Percentiles rank a stretch among this genome's conserved stretches.
Evolutionary conservation across 2,888 invertebrate species (phyloP).

Genomic region (Coleophora deauratella): DNA sequence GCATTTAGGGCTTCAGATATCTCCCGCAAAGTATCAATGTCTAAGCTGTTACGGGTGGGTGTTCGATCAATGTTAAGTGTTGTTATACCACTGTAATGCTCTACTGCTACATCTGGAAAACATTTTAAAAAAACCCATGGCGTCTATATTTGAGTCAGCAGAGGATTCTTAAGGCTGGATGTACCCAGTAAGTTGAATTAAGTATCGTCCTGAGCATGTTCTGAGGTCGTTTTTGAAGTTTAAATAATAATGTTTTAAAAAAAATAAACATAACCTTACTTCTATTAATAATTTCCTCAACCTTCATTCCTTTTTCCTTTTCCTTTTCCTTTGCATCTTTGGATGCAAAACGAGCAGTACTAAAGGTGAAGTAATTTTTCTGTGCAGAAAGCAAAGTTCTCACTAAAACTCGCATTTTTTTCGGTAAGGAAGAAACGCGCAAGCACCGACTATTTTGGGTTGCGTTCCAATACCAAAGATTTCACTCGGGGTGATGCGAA

Average conservation of each 20-base stretch:
- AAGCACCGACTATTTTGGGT: too few species aligned
- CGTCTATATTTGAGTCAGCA: too few species aligned
- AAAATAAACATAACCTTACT: slow-evolving; percentile 42
- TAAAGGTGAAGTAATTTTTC: slow-evolving; percentile 29
- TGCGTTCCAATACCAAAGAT: too few species aligned
- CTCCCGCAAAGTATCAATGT: slow-evolving; percentile 78
- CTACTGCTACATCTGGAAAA: slow-evolving; percentile 63
- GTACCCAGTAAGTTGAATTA: too few species aligned
- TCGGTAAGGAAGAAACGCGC: slow-evolving; percentile 9
- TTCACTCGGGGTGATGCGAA: too few species aligned
- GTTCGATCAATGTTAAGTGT: slow-evolving; percentile 92
- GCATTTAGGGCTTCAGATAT: slow-evolving; percentile 81
- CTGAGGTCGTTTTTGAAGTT: too few species aligned
- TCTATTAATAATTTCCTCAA: slow-evolving; percentile 47
- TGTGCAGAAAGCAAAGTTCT: slow-evolving; percentile 27
- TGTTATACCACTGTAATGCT: slow-evolving; percentile 78
- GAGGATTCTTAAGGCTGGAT: too few species aligned
- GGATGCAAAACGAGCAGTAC: slow-evolving; percentile 31
- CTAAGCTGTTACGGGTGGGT: slow-evolving; percentile 86
- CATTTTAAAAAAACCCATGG: too few species aligned
- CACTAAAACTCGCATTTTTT: slow-evolving; percentile 55
- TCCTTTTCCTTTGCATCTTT: slow-evolving; percentile 34
- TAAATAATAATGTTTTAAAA: too few species aligned
- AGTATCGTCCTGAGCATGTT: too few species aligned
- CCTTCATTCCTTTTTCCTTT: slow-evolving; percentile 30